Base-by-base conservation (phyloP, 1,140 invertebrate genomes). In the Drosophila bifasciata region DNA sequence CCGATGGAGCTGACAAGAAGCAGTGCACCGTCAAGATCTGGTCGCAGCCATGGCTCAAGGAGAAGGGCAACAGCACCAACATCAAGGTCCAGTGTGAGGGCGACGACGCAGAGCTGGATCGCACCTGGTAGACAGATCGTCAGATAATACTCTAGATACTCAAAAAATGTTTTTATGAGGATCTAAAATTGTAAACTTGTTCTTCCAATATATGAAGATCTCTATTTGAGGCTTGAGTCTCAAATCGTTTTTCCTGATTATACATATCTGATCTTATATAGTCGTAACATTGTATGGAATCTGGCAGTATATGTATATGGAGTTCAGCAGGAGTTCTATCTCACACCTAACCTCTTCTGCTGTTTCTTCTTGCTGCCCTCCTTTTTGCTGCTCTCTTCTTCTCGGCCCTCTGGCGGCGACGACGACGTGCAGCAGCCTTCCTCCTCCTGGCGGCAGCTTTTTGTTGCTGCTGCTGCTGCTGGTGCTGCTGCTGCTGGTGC, bases 11-110 rank as follows among this genome's bases (percentile, higher is more conserved):
- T 6, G 55, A 36, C 0, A 52, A 28, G 16, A 90, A 78, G 36
- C 50, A 68, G 19, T 66, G 70, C 43, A 41, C 72, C 11, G 70
- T 90, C 5, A 39, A 67, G 43, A 90, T 90, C 28, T 88, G 77
- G 81, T 25, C 43, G 6, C 52, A 36, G 13, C 46, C 60, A 11
- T 88, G 83, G 83, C 59, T 88, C 5, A 16, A 32, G 17, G 67
- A 78, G 19, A 59, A 86, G 15, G 75, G 77, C 3, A 86, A 56
- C 17, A 74, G 74, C 4, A 86, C 56, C 21, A 74, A 81, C 17
- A 64, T 80, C 19, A 71, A 56, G 16, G 70, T 80, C 16, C n/a
- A 80, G n/a, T 70, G 51, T 7, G 45, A 44, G 5, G 72, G 64
- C n/a, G 73, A 76, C 44, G 62, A 64, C 11, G 6, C 16, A 6